Evolutionary conservation across 2,797 vertebrate species (phyloP), one percentile per base, ranked within the genome.

Genomic region (Falco cherrug): DNA sequence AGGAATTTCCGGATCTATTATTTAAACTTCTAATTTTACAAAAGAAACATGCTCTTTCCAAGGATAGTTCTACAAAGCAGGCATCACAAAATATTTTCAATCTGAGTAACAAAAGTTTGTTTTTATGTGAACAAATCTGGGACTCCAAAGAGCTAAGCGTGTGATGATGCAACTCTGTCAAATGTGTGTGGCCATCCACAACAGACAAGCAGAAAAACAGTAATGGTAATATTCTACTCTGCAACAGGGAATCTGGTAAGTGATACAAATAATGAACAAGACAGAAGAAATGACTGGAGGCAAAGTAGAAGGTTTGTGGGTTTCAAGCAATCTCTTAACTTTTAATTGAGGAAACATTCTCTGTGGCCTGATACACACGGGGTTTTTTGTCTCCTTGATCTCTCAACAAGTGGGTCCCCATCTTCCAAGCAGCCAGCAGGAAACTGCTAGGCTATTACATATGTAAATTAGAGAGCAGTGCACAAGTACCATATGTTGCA

Each of bases 181-280:
- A 61, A 82, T 0, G 1, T 6, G 8, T 11, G 33, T 12, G 48
- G 77, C n/a, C 4, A 11, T 16, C 37, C 41, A 28, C 48, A 83
- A 45, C 0, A 80, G n/a, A 57, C 7, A 57, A 61, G 29, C 5
- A 51, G 29, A 50, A 83, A 71, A 81, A 56, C 1, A 0, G 29
- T 17, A 18, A 70, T 5, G 5, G 33, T 22, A 24, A 31, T 10
- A 31, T 19, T 18, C 53, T 43, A 13, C 50, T 76, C 41, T 4
- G 26, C 26, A 45, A 47, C 48, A 54, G 31, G n/a, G 57, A 88
- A 81, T 16, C 48, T 37, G 12, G 35, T 13, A 25, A 50, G 37
- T 5, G 33, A 91, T 18, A 25, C 28, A 68, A 29, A 18, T 41
- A 80, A 53, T 0, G 0, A 18, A 37, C 21, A 17, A 0, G 1